Base-by-base conservation (phyloP, 1,140 invertebrate species). In the Lethrus apterus region DNA sequence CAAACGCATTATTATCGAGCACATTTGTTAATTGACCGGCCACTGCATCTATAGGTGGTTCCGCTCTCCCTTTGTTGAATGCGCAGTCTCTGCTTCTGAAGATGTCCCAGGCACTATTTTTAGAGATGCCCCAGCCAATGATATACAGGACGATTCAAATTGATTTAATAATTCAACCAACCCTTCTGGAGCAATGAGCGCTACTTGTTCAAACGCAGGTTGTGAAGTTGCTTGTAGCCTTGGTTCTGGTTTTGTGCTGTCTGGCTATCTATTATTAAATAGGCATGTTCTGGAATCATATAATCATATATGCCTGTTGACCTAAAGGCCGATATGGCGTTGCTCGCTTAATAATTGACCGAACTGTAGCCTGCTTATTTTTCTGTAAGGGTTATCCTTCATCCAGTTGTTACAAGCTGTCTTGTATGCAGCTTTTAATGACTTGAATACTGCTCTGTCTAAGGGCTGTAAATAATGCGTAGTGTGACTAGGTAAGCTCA, bases 1-100 rank as follows among this genome's bases (percentile, higher is more conserved):
- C 26, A 50, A 31, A 40, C 44, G 41, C 15, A 44, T 50, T 45
- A 51, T 42, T 46, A 29, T 41, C 35, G 44, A 46, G 35, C 29
- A 31, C 29, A 46, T 34, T 19, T 46, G n/a, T n/a, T n/a, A n/a
- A n/a, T n/a, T n/a, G n/a, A 41, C 35, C 29, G 46, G 11, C 17
- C 35, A 41, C 34, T 29, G 35, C 41, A 19, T 26, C 35, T 50
- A 34, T 43, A 50, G 14, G 33, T 33, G 45, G 48, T 34, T 33
- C 38, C 40, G 30, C 26, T n/a, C 15, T 48, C 36, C 14, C 23
- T 38, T 34, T 21, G 21, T 26, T 11, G 5, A 44, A 8, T 19
- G 13, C 13, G 11, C 15, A 31, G 11, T 29, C n/a, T n/a, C n/a
- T n/a, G n/a, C n/a, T n/a, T n/a, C n/a, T n/a, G n/a, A n/a, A n/a